A percentile compares a stretch with the other conserved stretches of the same genome.
phyloP scores from a whole-genome alignment of 1,140 invertebrate genomes.

The Maconellicoccus hirsutus region DNA sequence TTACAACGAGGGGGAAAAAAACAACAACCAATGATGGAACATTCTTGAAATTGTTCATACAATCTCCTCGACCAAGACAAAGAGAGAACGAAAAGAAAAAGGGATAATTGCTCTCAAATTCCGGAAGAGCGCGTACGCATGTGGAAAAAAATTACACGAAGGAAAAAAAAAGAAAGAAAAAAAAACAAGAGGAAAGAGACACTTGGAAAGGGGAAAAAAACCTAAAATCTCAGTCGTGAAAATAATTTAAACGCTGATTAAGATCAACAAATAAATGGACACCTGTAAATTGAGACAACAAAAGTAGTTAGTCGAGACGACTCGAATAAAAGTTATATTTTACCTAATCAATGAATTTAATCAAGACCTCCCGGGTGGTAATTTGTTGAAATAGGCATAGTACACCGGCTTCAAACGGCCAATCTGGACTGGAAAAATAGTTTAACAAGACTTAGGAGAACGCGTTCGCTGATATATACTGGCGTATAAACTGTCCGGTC shows the following conservation, averaged over 20 bases:
- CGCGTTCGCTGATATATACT: background rate
- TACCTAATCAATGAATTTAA: constrained; percentile 21
- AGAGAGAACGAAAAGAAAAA: no score
- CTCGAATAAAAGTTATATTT: constrained; percentile 18
- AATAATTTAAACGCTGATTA: constrained; percentile 22
- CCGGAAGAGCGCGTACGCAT: no score
- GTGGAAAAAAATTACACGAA: no score
- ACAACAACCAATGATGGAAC: no score
- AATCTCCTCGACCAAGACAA: no score
- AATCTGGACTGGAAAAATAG: background rate
- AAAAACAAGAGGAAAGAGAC: no score
- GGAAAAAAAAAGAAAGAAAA: no score
- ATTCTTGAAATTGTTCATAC: no score
- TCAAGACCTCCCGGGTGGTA: constrained; percentile 21
- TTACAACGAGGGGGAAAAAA: no score
- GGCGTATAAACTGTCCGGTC: background rate
- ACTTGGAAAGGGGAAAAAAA: background rate
- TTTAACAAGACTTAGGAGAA: constrained; percentile 3
- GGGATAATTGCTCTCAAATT: no score
- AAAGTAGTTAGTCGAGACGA: constrained; percentile 19
- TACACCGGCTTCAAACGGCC: background rate
- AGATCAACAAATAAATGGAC: constrained; percentile 22
- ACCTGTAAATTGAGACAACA: constrained; percentile 21
- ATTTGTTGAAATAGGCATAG: constrained; percentile 17
- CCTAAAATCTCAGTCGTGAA: background rate